Conservation (phyloP, 1,140 invertebrate genomes). For the Cecropterus lyciades region DNA sequence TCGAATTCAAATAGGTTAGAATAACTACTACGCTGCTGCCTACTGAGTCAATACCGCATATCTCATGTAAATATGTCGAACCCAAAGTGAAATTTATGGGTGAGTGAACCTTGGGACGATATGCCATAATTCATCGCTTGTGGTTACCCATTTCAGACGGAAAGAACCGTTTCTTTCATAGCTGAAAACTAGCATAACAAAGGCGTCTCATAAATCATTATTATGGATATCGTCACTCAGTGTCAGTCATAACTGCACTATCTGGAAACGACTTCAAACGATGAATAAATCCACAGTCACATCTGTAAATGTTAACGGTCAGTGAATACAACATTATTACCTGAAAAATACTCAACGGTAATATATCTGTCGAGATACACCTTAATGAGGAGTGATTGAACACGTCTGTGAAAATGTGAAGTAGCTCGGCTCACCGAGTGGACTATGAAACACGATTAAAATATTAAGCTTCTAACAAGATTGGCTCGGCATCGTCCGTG, state of each 20-base stretch:
- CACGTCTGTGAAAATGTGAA: constrained; percentile 7
- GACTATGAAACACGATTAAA: constrained; percentile 23
- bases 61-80: constrained; percentile 49
- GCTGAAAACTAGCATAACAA: constrained; percentile 29
- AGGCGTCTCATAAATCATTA: constrained; percentile 28
- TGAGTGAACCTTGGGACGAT: constrained; percentile 39
- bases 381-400: constrained; percentile 48
- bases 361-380: constrained; percentile 51
- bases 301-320: constrained; percentile 34
- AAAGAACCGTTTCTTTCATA: constrained; percentile 26
- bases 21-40: constrained; percentile 41
- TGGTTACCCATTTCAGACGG: constrained; percentile 21
- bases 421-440: background rate
- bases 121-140: constrained; percentile 26
- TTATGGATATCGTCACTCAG: constrained; percentile 29
- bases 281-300: constrained; percentile 44
- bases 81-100: constrained; percentile 54
- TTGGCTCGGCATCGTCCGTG: constrained; percentile 31
- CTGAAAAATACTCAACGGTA: constrained; percentile 44
- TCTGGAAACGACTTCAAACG: constrained; percentile 47
- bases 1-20: constrained; percentile 55
- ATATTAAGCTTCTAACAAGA: constrained; percentile 34
- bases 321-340: constrained; percentile 32
- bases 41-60: constrained; percentile 48
- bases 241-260: constrained; percentile 38